phyloP scores from a whole-genome alignment of 2,797 vertebrate genomes.

The Parambassis ranga region DNA sequence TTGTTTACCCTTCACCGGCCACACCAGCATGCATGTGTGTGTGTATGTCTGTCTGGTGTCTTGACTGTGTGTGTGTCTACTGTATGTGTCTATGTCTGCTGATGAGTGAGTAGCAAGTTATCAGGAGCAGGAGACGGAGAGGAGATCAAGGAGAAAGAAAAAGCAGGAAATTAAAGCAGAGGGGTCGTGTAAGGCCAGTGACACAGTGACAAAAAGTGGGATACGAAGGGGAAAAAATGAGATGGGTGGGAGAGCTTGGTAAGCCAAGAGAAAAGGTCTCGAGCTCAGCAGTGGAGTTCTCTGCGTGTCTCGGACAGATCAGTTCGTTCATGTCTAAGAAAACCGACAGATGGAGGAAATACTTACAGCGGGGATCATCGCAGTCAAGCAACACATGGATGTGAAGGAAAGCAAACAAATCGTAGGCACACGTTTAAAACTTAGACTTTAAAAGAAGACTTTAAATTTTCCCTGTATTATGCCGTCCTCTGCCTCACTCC shows the following conservation, averaged over 20 bases:
- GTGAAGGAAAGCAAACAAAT: neutral
- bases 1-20: slow-evolving; percentile 57
- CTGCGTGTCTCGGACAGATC: slow-evolving; percentile 25
- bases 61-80: neutral
- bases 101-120: slow-evolving; percentile 21
- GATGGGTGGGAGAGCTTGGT: neutral
- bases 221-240: neutral
- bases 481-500: slow-evolving; percentile 11
- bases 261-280: slow-evolving; percentile 31
- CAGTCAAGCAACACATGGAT: neutral
- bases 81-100: slow-evolving; percentile 4
- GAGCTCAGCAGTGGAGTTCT: neutral
- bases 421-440: too few relatives aligned
- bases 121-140: slow-evolving; percentile 20
- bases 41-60: neutral
- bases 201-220: neutral
- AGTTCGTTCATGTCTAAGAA: slow-evolving; percentile 9
- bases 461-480: slow-evolving; percentile 13
- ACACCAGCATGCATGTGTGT: neutral
- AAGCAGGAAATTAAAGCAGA: slow-evolving; percentile 28
- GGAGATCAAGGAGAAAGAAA: slow-evolving; percentile 23
- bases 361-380: neutral
- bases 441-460: too few relatives aligned
- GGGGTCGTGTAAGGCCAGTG: slow-evolving; percentile 39
- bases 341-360: neutral